phyloP scores from a whole-genome alignment of 2,797 vertebrate genomes.

The Discoglossus pictus region DNA sequence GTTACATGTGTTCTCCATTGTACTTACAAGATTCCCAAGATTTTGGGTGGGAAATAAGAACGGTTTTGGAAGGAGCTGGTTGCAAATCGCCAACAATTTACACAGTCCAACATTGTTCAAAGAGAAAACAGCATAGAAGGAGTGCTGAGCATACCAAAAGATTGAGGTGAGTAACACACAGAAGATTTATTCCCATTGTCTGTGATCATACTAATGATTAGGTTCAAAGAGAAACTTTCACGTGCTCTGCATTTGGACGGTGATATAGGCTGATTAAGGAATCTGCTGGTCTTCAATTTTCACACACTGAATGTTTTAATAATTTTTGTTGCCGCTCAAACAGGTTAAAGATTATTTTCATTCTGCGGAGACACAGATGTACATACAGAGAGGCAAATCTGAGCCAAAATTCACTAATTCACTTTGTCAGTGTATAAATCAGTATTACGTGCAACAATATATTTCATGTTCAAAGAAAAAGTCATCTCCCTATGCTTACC shows the following conservation, averaged over 20 bases:
- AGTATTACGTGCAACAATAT: too few species aligned
- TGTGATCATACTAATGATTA: slow-evolving; percentile 12
- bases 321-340: neutral
- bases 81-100: slow-evolving; percentile 20
- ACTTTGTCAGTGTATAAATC: too few species aligned
- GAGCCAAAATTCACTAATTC: too few species aligned
- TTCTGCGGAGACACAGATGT: neutral
- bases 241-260: slow-evolving; percentile 15
- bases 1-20: slow-evolving; percentile 40
- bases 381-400: neutral
- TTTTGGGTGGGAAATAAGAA: slow-evolving; percentile 44
- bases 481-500: too few species aligned
- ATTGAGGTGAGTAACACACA: slow-evolving; percentile 29
- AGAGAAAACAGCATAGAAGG: neutral
- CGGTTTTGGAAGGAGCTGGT: slow-evolving; percentile 26
- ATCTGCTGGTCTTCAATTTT: neutral
- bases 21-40: slow-evolving; percentile 39
- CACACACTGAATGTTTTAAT: slow-evolving; percentile 13
- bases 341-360: too few species aligned
- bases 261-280: neutral
- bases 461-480: too few species aligned
- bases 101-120: slow-evolving; percentile 23
- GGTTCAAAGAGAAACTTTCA: slow-evolving; percentile 32
- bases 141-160: slow-evolving; percentile 21
- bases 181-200: slow-evolving; percentile 23